Base-by-base conservation (phyloP, 2,888 invertebrate genomes). In the Zelleria hepariella region DNA sequence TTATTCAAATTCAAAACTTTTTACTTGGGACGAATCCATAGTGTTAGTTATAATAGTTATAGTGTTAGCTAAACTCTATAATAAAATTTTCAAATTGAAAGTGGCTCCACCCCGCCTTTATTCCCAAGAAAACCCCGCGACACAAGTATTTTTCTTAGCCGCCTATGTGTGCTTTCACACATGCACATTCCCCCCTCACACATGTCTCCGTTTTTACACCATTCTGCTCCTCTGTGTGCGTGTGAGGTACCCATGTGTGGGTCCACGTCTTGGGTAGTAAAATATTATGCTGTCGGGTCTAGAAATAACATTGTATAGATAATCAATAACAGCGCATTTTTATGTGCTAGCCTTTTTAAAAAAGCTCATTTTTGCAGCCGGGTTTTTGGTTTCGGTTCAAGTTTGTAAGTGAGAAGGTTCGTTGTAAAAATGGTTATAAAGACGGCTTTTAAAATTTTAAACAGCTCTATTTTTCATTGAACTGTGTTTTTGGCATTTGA, bases 261-360 rank as follows among this genome's bases (percentile, higher is more conserved):
- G 71, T 68, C 68, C 68, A 59, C 69, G 79, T 74, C 81, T 81
- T 74, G 80, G 88, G 83, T 84, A 86, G 86, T 88, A 88, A 88
- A 88, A 88, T 88, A 88, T 88, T 88, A 88, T 86, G 86, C 88
- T 85, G 86, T 83, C 85, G 86, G 76, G 78, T 80, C 83, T 83
- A 77, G 86, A 85, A 88, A 88, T 87, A 88, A 88, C 88, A 87
- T 87, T 88, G 88, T 88, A 88, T 88, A 84, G 88, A 86, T 87
- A 88, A 88, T 88, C 88, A 88, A 88, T 88, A 88, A 80, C 79
- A 69, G 72, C 68, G 67, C 67, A 75, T 77, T 80, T 77, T 83
- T 83, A 83, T 80, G 81, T 75, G 32, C 32, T 73, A 72, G 73
- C 74, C 71, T 72, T 72, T 73, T 73, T 72, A 65, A 66, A 65